Percentiles rank a stretch among this genome's conserved stretches.
Evolutionary conservation across 2,888 invertebrate species (phyloP).

Genomic region (Spicauda simplicius): DNA sequence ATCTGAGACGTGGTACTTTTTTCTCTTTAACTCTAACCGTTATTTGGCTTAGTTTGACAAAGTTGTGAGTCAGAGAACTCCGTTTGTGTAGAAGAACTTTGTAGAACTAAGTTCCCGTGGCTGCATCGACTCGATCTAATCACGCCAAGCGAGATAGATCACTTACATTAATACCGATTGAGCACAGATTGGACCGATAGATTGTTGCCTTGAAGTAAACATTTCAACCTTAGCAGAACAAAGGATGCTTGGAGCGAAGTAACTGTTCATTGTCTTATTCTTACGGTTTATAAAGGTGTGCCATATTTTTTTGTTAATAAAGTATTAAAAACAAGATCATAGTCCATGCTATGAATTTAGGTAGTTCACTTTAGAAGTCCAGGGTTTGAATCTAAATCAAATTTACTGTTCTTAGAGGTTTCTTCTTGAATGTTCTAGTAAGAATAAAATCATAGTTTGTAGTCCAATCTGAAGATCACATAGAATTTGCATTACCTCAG

Average conservation of each 20-base stretch:
- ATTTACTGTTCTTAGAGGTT: too few relatives aligned
- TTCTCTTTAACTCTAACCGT: conserved; percentile 45
- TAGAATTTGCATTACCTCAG: too few relatives aligned
- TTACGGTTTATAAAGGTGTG: too few relatives aligned
- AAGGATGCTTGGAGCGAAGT: background rate
- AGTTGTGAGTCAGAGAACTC: conserved; percentile 47
- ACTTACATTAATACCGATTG: conserved; percentile 64
- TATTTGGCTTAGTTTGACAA: conserved; percentile 47
- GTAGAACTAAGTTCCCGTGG: conserved; percentile 38
- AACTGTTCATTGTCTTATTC: too few relatives aligned
- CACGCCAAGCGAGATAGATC: conserved; percentile 67
- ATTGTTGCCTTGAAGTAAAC: conserved; percentile 50
- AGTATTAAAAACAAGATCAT: too few relatives aligned
- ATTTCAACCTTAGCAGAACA: background rate
- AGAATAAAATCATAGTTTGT: too few relatives aligned
- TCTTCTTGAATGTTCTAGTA: too few relatives aligned
- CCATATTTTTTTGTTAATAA: too few relatives aligned
- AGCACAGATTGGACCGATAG: conserved; percentile 65
- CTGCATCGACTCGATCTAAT: conserved; percentile 65
- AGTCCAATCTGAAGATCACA: too few relatives aligned
- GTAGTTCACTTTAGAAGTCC: too few relatives aligned
- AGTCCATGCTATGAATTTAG: too few relatives aligned
- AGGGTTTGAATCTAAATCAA: too few relatives aligned
- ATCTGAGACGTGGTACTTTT: conserved; percentile 48
- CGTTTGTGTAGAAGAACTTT: conserved; percentile 48